Evolutionary conservation across 2,113 vertebrate species (phyloP).

Genomic region (Hemichromis elongatus): DNA sequence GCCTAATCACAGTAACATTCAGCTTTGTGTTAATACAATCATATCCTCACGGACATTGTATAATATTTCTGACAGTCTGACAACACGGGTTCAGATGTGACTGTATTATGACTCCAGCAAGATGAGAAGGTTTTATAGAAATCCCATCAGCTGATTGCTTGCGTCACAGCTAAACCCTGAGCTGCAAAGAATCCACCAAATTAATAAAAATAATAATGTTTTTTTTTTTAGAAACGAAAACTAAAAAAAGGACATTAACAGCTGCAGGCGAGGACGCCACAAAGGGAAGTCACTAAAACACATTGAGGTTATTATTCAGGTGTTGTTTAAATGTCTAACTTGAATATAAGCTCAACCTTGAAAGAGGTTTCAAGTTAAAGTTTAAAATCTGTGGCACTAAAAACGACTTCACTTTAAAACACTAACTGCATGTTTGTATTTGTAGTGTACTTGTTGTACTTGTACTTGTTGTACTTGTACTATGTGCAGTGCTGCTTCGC

Average conservation of each 20-base stretch:
- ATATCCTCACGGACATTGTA: too few relatives aligned
- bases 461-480: fast-evolving
- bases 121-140: too few relatives aligned
- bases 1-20: too few relatives aligned
- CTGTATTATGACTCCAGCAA: too few relatives aligned
- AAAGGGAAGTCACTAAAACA: background rate
- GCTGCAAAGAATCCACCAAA: background rate
- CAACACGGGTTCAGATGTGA: too few relatives aligned
- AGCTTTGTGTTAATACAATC: too few relatives aligned
- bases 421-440: background rate
- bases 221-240: background rate
- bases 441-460: fast-evolving
- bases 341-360: background rate
- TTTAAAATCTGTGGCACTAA: background rate
- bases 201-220: background rate
- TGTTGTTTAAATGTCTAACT: background rate
- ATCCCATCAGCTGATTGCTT: too few relatives aligned
- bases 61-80: too few relatives aligned
- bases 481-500: background rate
- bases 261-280: too few relatives aligned
- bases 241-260: fast-evolving
- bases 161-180: too few relatives aligned
- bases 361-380: background rate
- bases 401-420: background rate
- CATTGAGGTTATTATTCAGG: background rate